Evolutionary conservation across 2,888 invertebrate species (phyloP), one percentile per base, ranked within the genome.

Genomic region (Drosophila sordidapex): DNA sequence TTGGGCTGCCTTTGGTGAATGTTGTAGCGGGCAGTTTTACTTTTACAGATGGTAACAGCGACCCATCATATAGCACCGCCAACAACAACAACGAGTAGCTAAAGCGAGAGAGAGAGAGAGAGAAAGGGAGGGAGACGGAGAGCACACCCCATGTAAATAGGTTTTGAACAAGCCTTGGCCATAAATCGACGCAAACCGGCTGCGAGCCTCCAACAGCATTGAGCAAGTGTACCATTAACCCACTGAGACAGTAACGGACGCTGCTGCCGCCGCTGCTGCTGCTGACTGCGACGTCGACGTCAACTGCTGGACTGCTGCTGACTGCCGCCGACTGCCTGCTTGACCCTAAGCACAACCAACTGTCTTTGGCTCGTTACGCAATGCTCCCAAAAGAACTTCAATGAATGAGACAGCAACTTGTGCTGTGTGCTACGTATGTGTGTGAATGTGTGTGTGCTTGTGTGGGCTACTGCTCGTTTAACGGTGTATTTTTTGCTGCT

Each of bases 141-240:
- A 52, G 70, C 65, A 81, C 81, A 69, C 58, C 68, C 69, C 85
- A 85, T 85, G 83, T 85, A 85, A 85, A 85, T 85, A 90, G 87
- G 67, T 70, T 86, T 89, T 85, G 81, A 85, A 85, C 88, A 89
- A 88, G 85, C 75, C 71, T 75, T 56, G 76, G 83, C 83, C 74
- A 83, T 85, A 86, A 89, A 87, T 83, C 75, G 81, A 69, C 69
- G 62, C 69, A 67, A 67, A 81, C 81, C 73, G 76, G 83, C 74
- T 69, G 25, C 66, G 49, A 33, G 54, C 38, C 38, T n/a, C 56
- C 56, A 38, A 56, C 43, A 69, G 80, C 68, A 76, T 90, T 91
- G 89, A 87, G 89, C 92, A 91, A 91, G 91, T 87, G 87, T 87
- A 90, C 93, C 83, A 93, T 92, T 93, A 92, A 93, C 93, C 93